Conservation (phyloP, 2,113 vertebrate genomes). For the Pseudorasbora parva region DNA sequence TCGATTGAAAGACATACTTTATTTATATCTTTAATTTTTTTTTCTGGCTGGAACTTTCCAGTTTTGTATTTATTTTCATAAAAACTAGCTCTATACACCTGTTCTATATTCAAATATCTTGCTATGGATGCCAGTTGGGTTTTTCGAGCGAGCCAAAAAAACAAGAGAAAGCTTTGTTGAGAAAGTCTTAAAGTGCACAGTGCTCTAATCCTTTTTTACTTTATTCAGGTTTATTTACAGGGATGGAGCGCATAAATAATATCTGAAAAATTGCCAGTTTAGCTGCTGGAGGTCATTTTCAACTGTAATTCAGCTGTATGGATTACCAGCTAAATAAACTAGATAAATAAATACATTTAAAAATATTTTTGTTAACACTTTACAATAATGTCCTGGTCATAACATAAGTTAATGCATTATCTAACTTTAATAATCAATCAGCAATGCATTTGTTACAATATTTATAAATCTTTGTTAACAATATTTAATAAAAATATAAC, state of each 20-base stretch:
- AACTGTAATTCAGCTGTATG: neutral
- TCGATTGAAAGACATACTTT: neutral
- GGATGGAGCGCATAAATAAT: neutral
- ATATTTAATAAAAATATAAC: neutral
- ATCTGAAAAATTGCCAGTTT: neutral
- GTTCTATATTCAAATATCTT: too few relatives aligned
- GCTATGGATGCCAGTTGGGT: constrained; percentile 55
- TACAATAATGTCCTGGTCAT: too few relatives aligned
- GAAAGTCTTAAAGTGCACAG: neutral
- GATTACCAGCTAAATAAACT: neutral
- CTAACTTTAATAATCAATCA: neutral
- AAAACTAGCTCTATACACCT: too few relatives aligned
- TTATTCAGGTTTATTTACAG: constrained; percentile 6
- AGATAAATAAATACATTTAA: too few relatives aligned
- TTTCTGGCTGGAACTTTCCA: neutral
- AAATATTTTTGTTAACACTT: too few relatives aligned
- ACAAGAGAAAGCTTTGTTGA: neutral
- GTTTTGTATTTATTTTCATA: too few relatives aligned
- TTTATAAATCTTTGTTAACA: neutral
- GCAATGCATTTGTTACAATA: neutral
- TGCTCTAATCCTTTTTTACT: neutral
- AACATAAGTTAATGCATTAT: too few relatives aligned
- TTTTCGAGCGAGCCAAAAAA: constrained; percentile 23
- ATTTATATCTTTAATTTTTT: neutral
- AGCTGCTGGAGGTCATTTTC: neutral